These are phyloP conservation scores for Athripsodes cinereus DNA, from an alignment of 2,888 invertebrate genomes.

Conservation along the genomic window DNA sequence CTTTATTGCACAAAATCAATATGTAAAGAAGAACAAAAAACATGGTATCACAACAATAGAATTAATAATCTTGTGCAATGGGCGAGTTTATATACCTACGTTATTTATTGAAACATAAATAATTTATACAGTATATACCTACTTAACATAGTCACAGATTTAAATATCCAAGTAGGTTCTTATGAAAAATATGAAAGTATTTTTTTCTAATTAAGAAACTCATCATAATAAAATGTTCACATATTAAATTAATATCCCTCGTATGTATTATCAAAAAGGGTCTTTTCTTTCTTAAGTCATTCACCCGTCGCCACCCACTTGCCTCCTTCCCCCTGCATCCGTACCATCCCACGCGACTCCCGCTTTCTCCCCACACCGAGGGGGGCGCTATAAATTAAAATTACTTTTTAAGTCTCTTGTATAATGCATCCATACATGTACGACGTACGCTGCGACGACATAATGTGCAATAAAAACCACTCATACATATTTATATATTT, in stretches of 20 bases:
- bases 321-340: conserved; percentile 4
- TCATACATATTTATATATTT: conserved; percentile 2
- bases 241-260: conserved; percentile 21
- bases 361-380: conserved; percentile 11
- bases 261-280: conserved; percentile 26
- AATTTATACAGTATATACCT: too few relatives aligned
- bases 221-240: conserved; percentile 1
- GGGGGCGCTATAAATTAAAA: conserved; percentile 19
- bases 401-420: conserved; percentile 18
- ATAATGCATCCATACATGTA: conserved; percentile 10
- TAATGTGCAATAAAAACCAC: conserved; percentile 1
- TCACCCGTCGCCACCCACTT: conserved; percentile 17
- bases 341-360: conserved; percentile 10
- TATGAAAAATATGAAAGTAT: too few relatives aligned
- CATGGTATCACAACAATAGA: too few relatives aligned
- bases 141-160: too few relatives aligned
- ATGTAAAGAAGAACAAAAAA: too few relatives aligned
- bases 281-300: conserved; percentile 28
- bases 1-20: too few relatives aligned
- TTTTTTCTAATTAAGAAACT: background rate
- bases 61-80: too few relatives aligned
- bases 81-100: too few relatives aligned
- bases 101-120: too few relatives aligned
- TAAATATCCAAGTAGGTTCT: too few relatives aligned
- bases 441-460: background rate